Evolutionary conservation across 2,888 invertebrate genomes (phyloP).

Genomic region (Eilema depressum): DNA sequence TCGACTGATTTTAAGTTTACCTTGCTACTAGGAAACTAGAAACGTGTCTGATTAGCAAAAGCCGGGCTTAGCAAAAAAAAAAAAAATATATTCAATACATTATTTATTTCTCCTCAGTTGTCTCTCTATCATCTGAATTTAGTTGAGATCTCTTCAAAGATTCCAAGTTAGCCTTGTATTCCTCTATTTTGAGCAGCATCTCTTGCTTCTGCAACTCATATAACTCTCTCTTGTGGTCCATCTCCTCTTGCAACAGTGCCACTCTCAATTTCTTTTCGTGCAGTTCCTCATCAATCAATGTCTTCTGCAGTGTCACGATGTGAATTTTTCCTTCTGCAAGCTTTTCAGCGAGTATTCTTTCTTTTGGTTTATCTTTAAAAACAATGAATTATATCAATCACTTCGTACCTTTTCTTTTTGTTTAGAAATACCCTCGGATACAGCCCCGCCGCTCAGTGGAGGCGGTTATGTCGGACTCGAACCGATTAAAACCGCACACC

Average conservation of each 20-base stretch:
- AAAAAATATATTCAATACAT: not conserved
- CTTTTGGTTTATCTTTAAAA: conserved; percentile 19
- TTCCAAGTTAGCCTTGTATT: conserved; percentile 9
- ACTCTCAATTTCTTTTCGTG: conserved; percentile 13
- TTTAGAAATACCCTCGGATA: no score
- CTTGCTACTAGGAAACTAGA: conserved; percentile 26
- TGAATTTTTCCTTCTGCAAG: conserved; percentile 19
- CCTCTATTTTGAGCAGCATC: conserved; percentile 17
- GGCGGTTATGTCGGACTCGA: no score
- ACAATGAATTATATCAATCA: not conserved
- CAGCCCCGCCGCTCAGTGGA: no score
- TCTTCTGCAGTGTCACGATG: conserved; percentile 18
- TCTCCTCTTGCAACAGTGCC: conserved; percentile 13
- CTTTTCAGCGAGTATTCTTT: conserved; percentile 19
- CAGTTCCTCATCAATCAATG: conserved; percentile 15
- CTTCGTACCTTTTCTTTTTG: no score
- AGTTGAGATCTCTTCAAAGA: not conserved
- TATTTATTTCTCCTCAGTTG: conserved; percentile 11
- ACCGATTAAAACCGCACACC: no score
- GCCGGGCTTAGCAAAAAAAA: not conserved
- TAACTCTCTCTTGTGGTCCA: conserved; percentile 14
- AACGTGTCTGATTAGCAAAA: conserved; percentile 23
- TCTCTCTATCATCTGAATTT: not conserved
- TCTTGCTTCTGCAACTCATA: conserved; percentile 14
- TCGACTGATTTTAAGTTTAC: not conserved